Base-by-base conservation (phyloP, 2,888 invertebrate genomes). In the Lasioglossum calceatum region DNA sequence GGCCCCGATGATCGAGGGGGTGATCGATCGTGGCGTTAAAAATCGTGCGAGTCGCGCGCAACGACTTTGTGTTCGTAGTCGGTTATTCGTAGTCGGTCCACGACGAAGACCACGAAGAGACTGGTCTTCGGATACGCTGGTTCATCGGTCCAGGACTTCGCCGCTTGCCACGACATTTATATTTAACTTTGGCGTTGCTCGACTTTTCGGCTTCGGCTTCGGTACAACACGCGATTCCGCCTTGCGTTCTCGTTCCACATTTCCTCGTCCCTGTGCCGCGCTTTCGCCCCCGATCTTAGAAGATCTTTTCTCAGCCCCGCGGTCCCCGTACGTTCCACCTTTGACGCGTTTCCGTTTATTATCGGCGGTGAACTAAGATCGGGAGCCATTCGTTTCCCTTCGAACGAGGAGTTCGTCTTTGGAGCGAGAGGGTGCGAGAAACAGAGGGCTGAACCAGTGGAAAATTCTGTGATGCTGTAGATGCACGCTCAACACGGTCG, bases 171-270 rank as follows among this genome's bases (percentile, higher is more conserved):
- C 92, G 93, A 92, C 94, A 92, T 93, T 95, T 95, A 95, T 95
- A 95, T 95, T 95, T 95, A 95, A 95, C 95, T 95, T 95, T 95
- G 95, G 95, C 95, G 83, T 83, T 79, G 83, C 83, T 84, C 86
- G 82, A 86, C 79, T 81, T 70, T 85, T 86, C 86, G 67, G 50
- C 86, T 86, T 81, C 61, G 78, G 85, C 64, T 54, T 54, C 54
- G 54, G 54, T 54, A 54, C 54, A 54, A 54, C 54, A 54, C 54
- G 70, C 70, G 86, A 86, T 79, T 70, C 86, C 74, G 78, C 75
- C 73, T 36, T 16, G 36, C 85, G 85, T 58, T 86, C 86, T 67
- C 86, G 85, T 81, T 81, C 81, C 67, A 81, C 81, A 76, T 86
- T 82, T 86, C 86, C 86, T 70, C 81, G 75, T 58, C 81, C 81